A percentile compares a stretch with the other conserved stretches of the same genome.
phyloP scores from a whole-genome alignment of 2,888 invertebrate species.

The Sericinus montela region DNA sequence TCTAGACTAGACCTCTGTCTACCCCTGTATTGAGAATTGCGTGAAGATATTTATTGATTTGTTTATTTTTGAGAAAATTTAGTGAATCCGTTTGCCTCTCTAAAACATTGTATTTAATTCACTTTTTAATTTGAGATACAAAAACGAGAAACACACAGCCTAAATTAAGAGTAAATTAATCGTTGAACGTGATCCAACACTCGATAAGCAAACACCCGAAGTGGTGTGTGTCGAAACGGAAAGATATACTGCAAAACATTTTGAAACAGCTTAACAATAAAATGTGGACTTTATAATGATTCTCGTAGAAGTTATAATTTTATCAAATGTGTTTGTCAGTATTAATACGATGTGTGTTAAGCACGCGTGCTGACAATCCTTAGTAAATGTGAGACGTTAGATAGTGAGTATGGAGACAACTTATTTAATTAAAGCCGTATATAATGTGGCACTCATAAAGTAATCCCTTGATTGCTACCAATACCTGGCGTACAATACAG shows the following conservation, averaged over 20 bases:
- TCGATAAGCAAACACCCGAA: slow-evolving; percentile 30
- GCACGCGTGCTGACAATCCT: slow-evolving; percentile 36
- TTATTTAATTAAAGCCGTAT: slow-evolving; percentile 20
- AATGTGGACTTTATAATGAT: slow-evolving; percentile 23
- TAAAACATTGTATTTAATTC: too few relatives aligned
- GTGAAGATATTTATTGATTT: too few relatives aligned
- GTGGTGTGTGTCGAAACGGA: slow-evolving; percentile 32
- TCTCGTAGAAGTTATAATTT: not conserved
- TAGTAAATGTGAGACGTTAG: slow-evolving; percentile 24
- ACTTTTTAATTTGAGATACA: not conserved
- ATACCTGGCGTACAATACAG: too few relatives aligned
- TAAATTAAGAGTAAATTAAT: not conserved
- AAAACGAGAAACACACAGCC: not conserved
- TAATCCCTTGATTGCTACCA: too few relatives aligned
- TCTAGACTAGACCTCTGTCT: too few relatives aligned
- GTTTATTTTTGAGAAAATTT: too few relatives aligned
- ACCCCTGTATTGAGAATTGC: too few relatives aligned
- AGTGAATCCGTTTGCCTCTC: too few relatives aligned
- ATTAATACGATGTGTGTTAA: slow-evolving; percentile 24
- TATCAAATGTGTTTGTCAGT: slow-evolving; percentile 20
- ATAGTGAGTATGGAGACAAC: slow-evolving; percentile 32
- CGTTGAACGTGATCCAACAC: not conserved
- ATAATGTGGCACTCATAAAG: too few relatives aligned
- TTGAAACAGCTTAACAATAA: slow-evolving; percentile 13
- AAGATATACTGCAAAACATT: slow-evolving; percentile 34